Base-by-base conservation (phyloP, 2,888 invertebrate species). In the Mesoligia furuncula region DNA sequence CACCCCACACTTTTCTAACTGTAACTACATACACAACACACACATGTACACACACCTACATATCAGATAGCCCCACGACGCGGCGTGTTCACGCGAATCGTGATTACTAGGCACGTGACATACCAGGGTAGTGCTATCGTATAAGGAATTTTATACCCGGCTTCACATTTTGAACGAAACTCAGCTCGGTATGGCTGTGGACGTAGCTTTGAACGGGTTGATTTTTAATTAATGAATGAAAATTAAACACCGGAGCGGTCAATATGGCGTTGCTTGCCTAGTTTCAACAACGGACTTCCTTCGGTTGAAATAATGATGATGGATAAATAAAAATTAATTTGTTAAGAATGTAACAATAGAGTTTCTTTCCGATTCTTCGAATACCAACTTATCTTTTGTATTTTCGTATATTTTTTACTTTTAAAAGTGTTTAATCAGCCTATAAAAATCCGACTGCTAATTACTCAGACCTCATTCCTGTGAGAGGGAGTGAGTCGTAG, bases 41-140 rank as follows among this genome's bases (percentile, higher is more conserved):
- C 42, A 31, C 57, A 31, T 17, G 15, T 24, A 27, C 15, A 17
- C 9, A 45, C 31, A 64, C 62, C 31, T 62, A 70, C 54, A 68
- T 72, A 59, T 57, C 72, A 67, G 77, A 85, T 66, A 83, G 57
- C 69, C 57, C 71, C 59, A 70, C 70, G 72, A 77, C 45, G 64
- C 62, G 76, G 79, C 73, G 83, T 84, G 73, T 77, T 86, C 72
- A 79, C 85, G 81, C 73, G 82, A 77, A 74, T 84, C 67, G 81
- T 84, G 88, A 89, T 90, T 89, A 87, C 88, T 54, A 75, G 64
- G 65, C 68, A 89, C 89, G 89, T 90, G 86, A 77, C 79, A 66
- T 66, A 62, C 68, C 69, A 36, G 61, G 59, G 66, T 73, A 67
- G 75, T 77, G 75, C 72, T 31, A 71, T 72, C 36, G 64, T 69